Evolutionary conservation across 2,797 vertebrate species (phyloP), one percentile per base, ranked within the genome.

Genomic region (Microctenopoma steveboyesi): DNA sequence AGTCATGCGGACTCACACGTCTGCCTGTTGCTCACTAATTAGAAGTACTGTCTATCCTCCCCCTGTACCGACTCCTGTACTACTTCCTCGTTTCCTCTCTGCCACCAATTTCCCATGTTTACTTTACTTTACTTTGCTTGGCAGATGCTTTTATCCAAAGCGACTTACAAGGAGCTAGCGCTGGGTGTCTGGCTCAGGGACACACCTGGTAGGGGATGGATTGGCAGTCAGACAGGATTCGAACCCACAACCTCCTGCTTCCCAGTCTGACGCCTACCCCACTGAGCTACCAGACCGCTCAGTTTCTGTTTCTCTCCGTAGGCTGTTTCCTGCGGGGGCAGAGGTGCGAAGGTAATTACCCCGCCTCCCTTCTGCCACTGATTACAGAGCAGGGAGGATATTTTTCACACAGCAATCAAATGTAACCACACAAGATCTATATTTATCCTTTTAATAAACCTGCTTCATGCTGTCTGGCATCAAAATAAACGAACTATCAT

Each of bases 271-370:
- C 18, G 18, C 18, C 18, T 18, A 18, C 18, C 18, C 18, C 18
- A 18, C 18, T 18, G 18, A 18, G 18, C 18, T 18, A 18, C 18
- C 18, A 18, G 18, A 18, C 18, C 18, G 18, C 18, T 18, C 18
- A 18, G 18, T 18, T 18, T 18, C 18, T 16, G 39, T 16, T 54
- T 22, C 37, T 33, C 30, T 49, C 60, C 42, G 55, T 33, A 40
- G 13, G 60, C 59, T 1, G 48, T 60, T 63, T 63, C 63, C 60
- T 53, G 33, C 18, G 12, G 13, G 37, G 39, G 30, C 59, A 27
- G 16, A 69, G 16, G 51, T 54, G 53, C 57, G 57, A 67, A 67
- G 64, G 11, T 79, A 76, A 83, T 75, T 74, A 75, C 72, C 69
- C 11, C 2, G 35, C 40, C 43, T 30, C 30, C 42, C 49, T 43